Percentiles rank a stretch among this genome's conserved stretches.
Evolutionary conservation across 2,797 vertebrate genomes (phyloP).

Genomic region (Furcifer pardalis): DNA sequence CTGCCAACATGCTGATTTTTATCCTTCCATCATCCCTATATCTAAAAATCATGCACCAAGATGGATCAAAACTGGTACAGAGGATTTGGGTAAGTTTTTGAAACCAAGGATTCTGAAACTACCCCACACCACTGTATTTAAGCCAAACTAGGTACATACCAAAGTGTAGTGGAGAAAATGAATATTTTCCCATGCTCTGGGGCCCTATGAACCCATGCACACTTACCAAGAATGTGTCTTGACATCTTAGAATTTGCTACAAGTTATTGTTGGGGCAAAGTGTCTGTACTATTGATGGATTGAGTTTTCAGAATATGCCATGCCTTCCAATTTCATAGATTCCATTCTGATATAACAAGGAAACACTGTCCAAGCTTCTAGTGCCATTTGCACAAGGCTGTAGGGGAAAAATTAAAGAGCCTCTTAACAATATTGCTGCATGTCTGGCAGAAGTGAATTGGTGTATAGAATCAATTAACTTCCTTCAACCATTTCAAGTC

Average conservation of each 20-base stretch:
- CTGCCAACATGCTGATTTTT: constrained; percentile 85
- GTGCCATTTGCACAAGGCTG: neutral
- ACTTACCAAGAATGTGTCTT: neutral
- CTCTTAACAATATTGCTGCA: neutral
- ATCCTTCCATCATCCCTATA: constrained; percentile 82
- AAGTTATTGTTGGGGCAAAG: neutral
- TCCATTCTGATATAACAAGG: neutral
- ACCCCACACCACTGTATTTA: neutral
- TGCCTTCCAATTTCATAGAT: neutral
- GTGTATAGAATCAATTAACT: neutral
- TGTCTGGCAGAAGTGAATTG: neutral
- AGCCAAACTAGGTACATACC: neutral
- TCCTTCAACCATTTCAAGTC: neutral
- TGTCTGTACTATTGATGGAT: neutral
- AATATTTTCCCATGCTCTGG: neutral
- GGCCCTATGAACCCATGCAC: neutral
- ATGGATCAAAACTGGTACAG: constrained; percentile 73
- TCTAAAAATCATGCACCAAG: constrained; percentile 80
- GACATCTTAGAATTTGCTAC: neutral
- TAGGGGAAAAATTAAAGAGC: neutral
- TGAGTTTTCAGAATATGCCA: neutral
- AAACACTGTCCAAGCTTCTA: neutral
- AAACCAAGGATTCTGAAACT: neutral
- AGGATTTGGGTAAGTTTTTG: constrained; percentile 78
- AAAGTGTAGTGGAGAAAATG: neutral